Conservation (phyloP, 2,113 vertebrate genomes). For the Indicator maculatus region DNA sequence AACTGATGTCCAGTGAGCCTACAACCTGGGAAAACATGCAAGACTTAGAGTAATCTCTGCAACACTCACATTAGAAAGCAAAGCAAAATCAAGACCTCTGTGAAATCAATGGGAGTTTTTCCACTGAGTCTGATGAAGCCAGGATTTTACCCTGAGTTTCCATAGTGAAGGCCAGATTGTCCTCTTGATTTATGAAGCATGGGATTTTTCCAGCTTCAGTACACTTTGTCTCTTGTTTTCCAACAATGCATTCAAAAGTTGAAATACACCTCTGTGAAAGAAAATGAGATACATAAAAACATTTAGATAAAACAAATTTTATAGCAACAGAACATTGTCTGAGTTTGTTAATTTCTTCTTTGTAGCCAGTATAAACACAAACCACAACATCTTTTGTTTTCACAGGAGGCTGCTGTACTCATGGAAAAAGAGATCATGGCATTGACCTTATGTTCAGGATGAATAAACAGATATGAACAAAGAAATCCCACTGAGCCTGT, state of each 20-base stretch:
- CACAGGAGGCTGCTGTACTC: background rate
- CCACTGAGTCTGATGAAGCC: background rate
- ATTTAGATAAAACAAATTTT: background rate
- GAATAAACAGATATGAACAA: background rate
- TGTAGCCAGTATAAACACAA: background rate
- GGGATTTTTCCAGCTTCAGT: background rate
- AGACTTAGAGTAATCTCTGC: background rate
- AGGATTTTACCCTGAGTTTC: constrained; percentile 9
- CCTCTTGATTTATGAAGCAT: background rate
- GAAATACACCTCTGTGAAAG: background rate
- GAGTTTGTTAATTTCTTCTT: background rate
- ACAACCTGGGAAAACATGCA: background rate
- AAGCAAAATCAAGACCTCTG: background rate
- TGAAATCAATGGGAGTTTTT: background rate
- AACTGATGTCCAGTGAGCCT: background rate
- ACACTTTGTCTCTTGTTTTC: background rate
- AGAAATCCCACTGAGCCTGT: background rate
- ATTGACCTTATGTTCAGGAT: background rate
- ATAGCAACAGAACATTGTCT: background rate
- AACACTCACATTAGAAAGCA: background rate
- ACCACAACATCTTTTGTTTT: background rate
- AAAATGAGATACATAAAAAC: background rate
- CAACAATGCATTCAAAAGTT: background rate
- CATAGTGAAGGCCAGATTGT: background rate
- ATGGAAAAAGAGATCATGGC: background rate